Base-by-base conservation (phyloP, 2,113 vertebrate species). In the Caranx melampygus region DNA sequence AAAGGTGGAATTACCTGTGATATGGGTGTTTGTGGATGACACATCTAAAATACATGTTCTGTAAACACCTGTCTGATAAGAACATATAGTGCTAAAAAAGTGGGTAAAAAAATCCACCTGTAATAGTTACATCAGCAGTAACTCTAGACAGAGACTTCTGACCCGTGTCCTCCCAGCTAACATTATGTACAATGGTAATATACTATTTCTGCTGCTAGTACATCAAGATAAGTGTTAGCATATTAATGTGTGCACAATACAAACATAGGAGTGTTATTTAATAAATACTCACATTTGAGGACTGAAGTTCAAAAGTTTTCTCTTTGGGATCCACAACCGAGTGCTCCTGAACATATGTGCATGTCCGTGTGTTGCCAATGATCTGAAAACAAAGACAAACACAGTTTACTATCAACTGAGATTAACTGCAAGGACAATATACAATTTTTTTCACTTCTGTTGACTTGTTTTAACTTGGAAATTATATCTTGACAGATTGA, bases 311-410 rank as follows among this genome's bases (percentile, higher is more conserved):
- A 85, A 99, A 96, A 3, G 91, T 96, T 65, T 95, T 97, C 74
- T 95, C 81, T 78, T 89, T 89, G 0, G 98, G 98, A 81, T 99
- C 97, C 62, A 99, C 97, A 16, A 99, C 87, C 0, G 98, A 99
- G 81, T 98, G 96, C 66, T 99, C 98, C 63, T 98, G 96, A 73
- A 99, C 89, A 0, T 99, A 99, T 0, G 97, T 99, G 87, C 94
- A 97, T 9, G 97, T 96, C 75, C 97, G 96, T 35, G 95, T 79
- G 0, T 93, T 95, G 45, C 98, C 98, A 1, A 99, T 98, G 58
- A 99, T 92, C 98, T 99, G 76, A 31, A 52, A 12, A 73, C 20
- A 84, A 35, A 89, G 0, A 64, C 10, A 69, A 1, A 75, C 1
- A 42, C 3, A 12, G 6, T 67, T 82, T 74, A 81, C 2, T 47